Conservation (phyloP, 1,140 invertebrate genomes). For the Rhyzopertha dominica region DNA sequence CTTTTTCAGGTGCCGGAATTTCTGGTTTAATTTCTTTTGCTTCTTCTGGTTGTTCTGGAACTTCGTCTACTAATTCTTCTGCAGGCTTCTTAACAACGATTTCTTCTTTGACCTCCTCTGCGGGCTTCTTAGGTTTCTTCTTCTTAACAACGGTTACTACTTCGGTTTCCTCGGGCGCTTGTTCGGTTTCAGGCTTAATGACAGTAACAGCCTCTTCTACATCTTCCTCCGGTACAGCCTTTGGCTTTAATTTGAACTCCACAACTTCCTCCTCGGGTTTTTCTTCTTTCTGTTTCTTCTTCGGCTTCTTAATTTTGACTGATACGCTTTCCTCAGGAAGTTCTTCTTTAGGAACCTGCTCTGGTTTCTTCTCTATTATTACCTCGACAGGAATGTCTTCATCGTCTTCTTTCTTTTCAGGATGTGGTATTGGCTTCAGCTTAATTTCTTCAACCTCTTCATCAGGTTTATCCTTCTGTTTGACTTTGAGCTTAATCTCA, state of each 20-base stretch:
- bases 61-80: slow-evolving; percentile 12
- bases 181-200: too few relatives aligned
- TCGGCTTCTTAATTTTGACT: slow-evolving; percentile 30
- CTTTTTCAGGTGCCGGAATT: slow-evolving; percentile 5
- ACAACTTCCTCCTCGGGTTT: too few relatives aligned
- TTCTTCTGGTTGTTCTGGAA: slow-evolving; percentile 8
- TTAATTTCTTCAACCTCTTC: slow-evolving; percentile 49
- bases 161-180: too few relatives aligned
- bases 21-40: slow-evolving; percentile 4
- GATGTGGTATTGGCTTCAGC: slow-evolving; percentile 44
- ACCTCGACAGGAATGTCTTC: slow-evolving; percentile 7
- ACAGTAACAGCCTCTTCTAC: too few relatives aligned
- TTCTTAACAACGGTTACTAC: too few relatives aligned
- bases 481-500: slow-evolving; percentile 55
- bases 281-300: slow-evolving; percentile 19
- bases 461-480: slow-evolving; percentile 49
- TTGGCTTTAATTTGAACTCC: too few relatives aligned
- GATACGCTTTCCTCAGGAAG: slow-evolving; percentile 26
- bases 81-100: slow-evolving; percentile 8
- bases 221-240: too few relatives aligned
- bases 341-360: slow-evolving; percentile 30
- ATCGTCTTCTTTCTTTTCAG: slow-evolving; percentile 17
- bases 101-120: slow-evolving; percentile 11
- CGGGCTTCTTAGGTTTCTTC: slow-evolving; percentile 5
- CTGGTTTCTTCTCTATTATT: slow-evolving; percentile 22